phyloP scores from a whole-genome alignment of 2,888 invertebrate species.

The Spatulosminthurus flaviceps region DNA sequence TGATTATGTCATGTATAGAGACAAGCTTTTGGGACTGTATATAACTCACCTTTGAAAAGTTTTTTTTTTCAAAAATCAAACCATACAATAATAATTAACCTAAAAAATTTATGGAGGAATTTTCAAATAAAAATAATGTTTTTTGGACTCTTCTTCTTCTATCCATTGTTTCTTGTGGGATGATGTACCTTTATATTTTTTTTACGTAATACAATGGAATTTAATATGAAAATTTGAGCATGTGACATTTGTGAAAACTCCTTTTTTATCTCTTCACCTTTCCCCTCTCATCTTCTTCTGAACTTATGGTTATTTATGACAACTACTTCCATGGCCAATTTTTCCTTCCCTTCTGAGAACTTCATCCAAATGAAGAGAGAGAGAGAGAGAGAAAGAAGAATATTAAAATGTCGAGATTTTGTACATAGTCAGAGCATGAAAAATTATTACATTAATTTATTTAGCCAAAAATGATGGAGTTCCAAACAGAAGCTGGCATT shows the following conservation, averaged over 20 bases:
- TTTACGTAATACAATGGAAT: slow-evolving; percentile 9
- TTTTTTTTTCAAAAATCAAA: slow-evolving; percentile 7
- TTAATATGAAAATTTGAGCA: slow-evolving; percentile 8
- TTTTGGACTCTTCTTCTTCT: too few species aligned
- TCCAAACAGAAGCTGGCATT: slow-evolving; percentile 1
- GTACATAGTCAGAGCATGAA: not conserved
- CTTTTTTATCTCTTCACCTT: not conserved
- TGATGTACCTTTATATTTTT: not conserved
- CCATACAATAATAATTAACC: slow-evolving; percentile 1
- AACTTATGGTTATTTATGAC: not conserved
- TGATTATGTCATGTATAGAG: too few species aligned
- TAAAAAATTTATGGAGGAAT: not conserved
- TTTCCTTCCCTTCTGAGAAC: not conserved
- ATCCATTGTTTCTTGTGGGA: too few species aligned
- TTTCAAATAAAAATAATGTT: not conserved
- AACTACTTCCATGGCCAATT: slow-evolving; percentile 14
- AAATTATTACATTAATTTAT: slow-evolving; percentile 1
- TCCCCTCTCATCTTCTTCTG: not conserved
- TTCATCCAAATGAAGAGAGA: not conserved
- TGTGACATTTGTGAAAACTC: slow-evolving; percentile 6
- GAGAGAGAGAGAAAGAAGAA: not conserved
- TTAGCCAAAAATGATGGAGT: not conserved
- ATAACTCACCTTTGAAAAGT: slow-evolving; percentile 2
- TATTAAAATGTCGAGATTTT: not conserved
- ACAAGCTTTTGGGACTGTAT: too few species aligned